Conservation (phyloP, 92 coral and sea anemone species). For the Parazoanthus atlanticus region DNA sequence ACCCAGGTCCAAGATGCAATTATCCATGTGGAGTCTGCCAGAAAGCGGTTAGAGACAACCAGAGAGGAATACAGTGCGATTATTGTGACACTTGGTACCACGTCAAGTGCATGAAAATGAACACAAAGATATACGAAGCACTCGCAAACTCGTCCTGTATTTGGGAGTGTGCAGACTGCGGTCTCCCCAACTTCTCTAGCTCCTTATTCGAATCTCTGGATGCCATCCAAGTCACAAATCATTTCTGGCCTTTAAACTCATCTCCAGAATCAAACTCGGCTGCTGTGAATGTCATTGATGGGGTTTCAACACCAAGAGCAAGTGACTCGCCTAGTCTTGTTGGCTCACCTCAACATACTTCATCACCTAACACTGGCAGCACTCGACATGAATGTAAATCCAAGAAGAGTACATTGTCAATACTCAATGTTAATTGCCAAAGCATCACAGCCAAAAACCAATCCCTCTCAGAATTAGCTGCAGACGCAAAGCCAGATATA, state of each 20-base stretch:
- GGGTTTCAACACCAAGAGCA: conserved; percentile 27
- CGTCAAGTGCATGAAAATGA: no score
- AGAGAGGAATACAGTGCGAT: no score
- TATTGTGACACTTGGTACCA: no score
- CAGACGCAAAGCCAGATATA: conserved; percentile 1
- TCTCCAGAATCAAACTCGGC: conserved; percentile 11
- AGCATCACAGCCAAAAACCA: neutral
- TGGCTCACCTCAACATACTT: conserved; percentile 10
- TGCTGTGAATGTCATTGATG: conserved; percentile 21
- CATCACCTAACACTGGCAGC: conserved; percentile 1
- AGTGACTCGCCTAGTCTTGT: conserved; percentile 21
- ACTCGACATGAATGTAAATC: neutral
- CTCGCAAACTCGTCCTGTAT: neutral
- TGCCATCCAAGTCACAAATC: neutral
- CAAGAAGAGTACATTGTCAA: neutral
- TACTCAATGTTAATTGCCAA: neutral
- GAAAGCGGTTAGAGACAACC: no score
- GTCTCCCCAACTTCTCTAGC: neutral
- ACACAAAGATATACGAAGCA: no score
- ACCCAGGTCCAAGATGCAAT: no score
- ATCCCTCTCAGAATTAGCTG: neutral
- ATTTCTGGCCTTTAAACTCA: neutral
- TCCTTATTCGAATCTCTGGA: neutral
- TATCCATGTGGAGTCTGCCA: no score
- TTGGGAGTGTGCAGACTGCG: neutral